These are phyloP conservation scores for Drosophila diplacantha DNA, from an alignment of 2,888 invertebrate species.

Conservation along the genomic window DNA sequence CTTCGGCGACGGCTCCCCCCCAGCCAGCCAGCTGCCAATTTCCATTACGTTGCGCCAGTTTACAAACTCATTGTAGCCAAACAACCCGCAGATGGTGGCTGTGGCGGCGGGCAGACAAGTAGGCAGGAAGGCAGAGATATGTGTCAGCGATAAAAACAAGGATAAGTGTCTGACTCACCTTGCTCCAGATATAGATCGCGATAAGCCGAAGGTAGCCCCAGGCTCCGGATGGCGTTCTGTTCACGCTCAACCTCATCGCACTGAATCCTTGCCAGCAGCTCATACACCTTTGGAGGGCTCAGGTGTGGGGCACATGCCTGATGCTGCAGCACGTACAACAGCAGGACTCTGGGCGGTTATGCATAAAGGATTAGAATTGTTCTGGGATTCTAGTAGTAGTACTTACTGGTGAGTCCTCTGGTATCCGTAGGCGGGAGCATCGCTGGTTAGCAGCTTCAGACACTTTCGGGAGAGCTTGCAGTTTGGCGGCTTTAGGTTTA, in stretches of 20 bases:
- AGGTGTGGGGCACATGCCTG: slow-evolving; percentile 65
- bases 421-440: slow-evolving; percentile 70
- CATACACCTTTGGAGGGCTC: slow-evolving; percentile 57
- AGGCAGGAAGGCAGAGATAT: slow-evolving; percentile 3
- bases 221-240: slow-evolving; percentile 68
- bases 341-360: slow-evolving; percentile 55
- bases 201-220: slow-evolving; percentile 67
- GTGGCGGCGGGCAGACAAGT: slow-evolving; percentile 6
- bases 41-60: slow-evolving; percentile 71
- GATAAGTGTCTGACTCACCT: slow-evolving; percentile 54
- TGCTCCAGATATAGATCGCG: slow-evolving; percentile 75
- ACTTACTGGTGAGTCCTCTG: slow-evolving; percentile 75
- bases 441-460: slow-evolving; percentile 61
- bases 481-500: slow-evolving; percentile 30
- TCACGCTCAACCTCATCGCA: slow-evolving; percentile 70
- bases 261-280: slow-evolving; percentile 57
- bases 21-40: slow-evolving; percentile 58
- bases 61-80: slow-evolving; percentile 71
- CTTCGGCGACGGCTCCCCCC: slow-evolving; percentile 10
- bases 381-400: not conserved
- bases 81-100: slow-evolving; percentile 72
- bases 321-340: slow-evolving; percentile 71
- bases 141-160: slow-evolving; percentile 11
- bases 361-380: not conserved
- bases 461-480: slow-evolving; percentile 60